These are phyloP conservation scores for Xanthia icteritia DNA, from an alignment of 2,888 invertebrate genomes.

Conservation along the genomic window DNA sequence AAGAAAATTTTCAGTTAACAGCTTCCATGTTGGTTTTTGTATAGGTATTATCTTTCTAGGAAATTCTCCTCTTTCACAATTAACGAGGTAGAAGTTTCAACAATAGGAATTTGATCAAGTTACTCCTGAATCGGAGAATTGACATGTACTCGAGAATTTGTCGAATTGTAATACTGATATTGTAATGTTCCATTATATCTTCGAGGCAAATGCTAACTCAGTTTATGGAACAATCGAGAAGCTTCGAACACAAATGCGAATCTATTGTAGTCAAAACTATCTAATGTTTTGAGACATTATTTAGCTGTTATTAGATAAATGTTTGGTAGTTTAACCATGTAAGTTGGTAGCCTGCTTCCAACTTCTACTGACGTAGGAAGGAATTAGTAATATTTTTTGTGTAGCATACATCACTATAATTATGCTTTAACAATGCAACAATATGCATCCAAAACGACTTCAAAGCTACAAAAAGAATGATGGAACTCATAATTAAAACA, in stretches of 20 bases:
- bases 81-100: background rate
- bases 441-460: background rate
- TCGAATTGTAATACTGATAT: background rate
- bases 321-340: slow-evolving; percentile 6
- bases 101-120: background rate
- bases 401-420: background rate
- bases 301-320: slow-evolving; percentile 12
- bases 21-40: background rate
- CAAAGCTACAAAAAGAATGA: background rate
- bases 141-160: background rate
- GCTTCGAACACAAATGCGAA: background rate
- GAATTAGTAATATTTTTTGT: background rate
- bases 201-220: background rate
- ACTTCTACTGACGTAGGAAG: background rate
- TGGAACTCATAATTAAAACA: background rate
- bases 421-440: background rate
- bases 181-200: slow-evolving; percentile 1
- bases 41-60: background rate
- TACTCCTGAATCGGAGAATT: background rate
- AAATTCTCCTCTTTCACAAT: background rate
- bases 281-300: slow-evolving; percentile 15
- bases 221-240: slow-evolving; percentile 12
- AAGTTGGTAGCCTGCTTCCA: background rate
- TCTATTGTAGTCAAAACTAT: slow-evolving; percentile 10
- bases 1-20: background rate